Evolutionary conservation across 2,797 vertebrate species (phyloP).

Genomic region (Chelon labrosus): DNA sequence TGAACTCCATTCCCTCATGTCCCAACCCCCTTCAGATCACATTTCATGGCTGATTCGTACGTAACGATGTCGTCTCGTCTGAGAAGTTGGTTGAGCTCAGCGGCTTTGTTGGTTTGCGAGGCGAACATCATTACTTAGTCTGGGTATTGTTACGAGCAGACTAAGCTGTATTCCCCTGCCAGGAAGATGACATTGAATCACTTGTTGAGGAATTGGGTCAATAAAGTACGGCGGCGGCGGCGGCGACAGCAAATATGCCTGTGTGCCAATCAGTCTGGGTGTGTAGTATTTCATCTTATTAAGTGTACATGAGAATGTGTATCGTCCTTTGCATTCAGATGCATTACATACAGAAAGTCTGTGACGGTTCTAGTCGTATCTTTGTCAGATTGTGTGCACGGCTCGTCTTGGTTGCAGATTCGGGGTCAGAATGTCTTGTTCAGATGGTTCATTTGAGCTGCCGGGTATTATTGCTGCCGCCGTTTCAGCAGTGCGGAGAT

Average conservation of each 20-base stretch:
- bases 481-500: conserved; percentile 51
- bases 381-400: neutral
- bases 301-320: conserved; percentile 21
- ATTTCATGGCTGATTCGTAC: conserved; percentile 59
- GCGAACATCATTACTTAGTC: conserved; percentile 76
- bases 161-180: conserved; percentile 76
- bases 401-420: conserved; percentile 42
- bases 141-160: conserved; percentile 71
- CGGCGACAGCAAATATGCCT: conserved; percentile 25
- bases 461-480: conserved; percentile 50
- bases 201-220: conserved; percentile 77
- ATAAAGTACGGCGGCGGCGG: conserved; percentile 56
- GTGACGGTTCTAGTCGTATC: conserved; percentile 4
- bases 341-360: neutral
- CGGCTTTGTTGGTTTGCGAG: conserved; percentile 70
- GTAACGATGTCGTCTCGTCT: conserved; percentile 61
- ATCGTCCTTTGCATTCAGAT: conserved; percentile 12
- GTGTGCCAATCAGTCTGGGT: conserved; percentile 24
- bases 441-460: conserved; percentile 46
- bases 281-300: conserved; percentile 16
- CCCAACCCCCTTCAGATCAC: conserved; percentile 49
- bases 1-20: conserved; percentile 17
- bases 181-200: conserved; percentile 78
- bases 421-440: conserved; percentile 52
- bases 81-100: conserved; percentile 61